phyloP scores from a whole-genome alignment of 2,113 vertebrate species.

The Lophochroa leadbeateri region DNA sequence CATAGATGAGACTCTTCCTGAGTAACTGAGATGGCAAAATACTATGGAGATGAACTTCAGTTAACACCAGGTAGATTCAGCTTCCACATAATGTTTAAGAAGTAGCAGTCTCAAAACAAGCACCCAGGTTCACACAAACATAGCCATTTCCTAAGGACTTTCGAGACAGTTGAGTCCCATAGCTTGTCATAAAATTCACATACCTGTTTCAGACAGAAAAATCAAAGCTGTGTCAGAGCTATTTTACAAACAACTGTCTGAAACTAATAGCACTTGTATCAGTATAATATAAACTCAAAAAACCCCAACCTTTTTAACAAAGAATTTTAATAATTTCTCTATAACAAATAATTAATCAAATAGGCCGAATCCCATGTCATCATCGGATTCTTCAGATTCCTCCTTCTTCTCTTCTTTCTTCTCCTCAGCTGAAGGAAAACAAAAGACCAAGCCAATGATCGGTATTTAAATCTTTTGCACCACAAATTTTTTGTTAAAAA shows the following conservation, averaged over 20 bases:
- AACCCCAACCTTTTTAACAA: constrained; percentile 14
- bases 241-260: background rate
- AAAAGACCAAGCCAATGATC: background rate
- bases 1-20: background rate
- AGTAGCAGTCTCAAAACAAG: background rate
- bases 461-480: background rate
- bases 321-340: constrained; percentile 70
- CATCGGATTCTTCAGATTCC: constrained; percentile 95
- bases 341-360: constrained; percentile 83
- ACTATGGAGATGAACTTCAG: background rate
- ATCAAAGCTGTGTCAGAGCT: background rate
- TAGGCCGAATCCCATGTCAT: constrained; percentile 96
- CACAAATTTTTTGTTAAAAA: background rate
- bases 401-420: constrained; percentile 98
- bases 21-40: background rate
- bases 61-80: background rate
- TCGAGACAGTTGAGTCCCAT: fast-evolving
- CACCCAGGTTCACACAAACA: background rate
- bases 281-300: background rate
- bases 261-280: background rate
- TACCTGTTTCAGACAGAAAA: background rate
- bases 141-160: background rate
- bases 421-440: constrained; percentile 71
- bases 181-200: background rate
- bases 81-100: background rate